Conservation (phyloP, 2,888 invertebrate genomes). For the Campaea margaritaria region DNA sequence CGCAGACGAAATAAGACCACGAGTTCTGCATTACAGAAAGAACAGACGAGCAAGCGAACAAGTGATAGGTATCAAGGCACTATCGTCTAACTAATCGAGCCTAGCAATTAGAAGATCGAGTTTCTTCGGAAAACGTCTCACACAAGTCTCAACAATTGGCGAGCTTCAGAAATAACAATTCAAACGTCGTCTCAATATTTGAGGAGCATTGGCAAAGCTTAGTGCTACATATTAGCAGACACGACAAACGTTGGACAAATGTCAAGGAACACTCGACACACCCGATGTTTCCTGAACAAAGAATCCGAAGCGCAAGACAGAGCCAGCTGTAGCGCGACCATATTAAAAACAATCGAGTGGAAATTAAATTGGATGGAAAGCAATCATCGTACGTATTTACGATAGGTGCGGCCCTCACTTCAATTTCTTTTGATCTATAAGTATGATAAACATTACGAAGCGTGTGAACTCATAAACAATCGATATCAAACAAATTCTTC, state of each 20-base stretch:
- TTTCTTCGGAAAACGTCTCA: too few species aligned
- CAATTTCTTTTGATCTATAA: conserved; percentile 15
- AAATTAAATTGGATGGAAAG: conserved; percentile 20
- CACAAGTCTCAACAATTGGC: too few species aligned
- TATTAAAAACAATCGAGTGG: conserved; percentile 39
- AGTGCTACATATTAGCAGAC: conserved; percentile 8
- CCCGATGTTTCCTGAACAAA: conserved; percentile 53
- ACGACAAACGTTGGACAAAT: conserved; percentile 52
- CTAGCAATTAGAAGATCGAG: too few species aligned
- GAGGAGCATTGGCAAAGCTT: not conserved
- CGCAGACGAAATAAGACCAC: conserved; percentile 16
- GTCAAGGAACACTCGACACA: conserved; percentile 56
- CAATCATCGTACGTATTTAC: conserved; percentile 2
- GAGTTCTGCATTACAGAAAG: conserved; percentile 23
- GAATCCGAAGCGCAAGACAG: conserved; percentile 41
- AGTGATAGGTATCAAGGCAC: conserved; percentile 23
- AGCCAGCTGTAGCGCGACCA: conserved; percentile 38
- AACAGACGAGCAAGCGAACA: conserved; percentile 14
- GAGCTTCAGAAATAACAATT: too few species aligned
- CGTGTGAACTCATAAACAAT: not conserved
- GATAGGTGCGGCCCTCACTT: conserved; percentile 9
- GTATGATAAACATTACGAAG: conserved; percentile 5
- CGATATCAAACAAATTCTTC: not conserved
- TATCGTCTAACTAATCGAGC: conserved; percentile 23
- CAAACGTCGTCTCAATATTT: not conserved